A percentile compares a stretch with the other conserved stretches of the same genome.
Conservation (phyloP, 2,888 invertebrate species). For the Omphaloscelis lunosa region DNA sequence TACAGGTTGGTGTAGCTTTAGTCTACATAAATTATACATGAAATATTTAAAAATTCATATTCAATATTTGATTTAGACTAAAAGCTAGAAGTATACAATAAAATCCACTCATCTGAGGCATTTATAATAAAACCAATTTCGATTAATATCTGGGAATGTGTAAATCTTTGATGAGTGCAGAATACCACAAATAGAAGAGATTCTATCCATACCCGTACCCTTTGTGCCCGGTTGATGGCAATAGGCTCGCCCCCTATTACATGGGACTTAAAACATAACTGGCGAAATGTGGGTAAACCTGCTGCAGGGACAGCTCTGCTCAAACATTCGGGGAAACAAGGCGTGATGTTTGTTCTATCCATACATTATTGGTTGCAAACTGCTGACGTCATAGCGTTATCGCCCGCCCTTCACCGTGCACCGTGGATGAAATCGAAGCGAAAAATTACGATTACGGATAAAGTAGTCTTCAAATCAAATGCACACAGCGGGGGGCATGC, state of each 20-base stretch:
- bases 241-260: too few species aligned
- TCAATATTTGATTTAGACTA: background rate
- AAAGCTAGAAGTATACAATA: background rate
- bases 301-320: too few species aligned
- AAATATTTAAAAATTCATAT: background rate
- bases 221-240: too few species aligned
- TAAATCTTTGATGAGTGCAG: background rate
- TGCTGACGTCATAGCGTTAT: background rate
- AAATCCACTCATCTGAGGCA: background rate
- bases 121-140: background rate
- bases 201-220: background rate
- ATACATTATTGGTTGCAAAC: background rate
- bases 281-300: too few species aligned
- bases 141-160: background rate
- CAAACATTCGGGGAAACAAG: too few species aligned
- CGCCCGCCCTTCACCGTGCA: background rate
- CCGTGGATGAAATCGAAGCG: slow-evolving; percentile 10
- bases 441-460: slow-evolving; percentile 17
- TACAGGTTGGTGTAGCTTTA: too few species aligned
- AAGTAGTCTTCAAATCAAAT: slow-evolving; percentile 24
- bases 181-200: slow-evolving; percentile 10
- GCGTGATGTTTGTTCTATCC: too few species aligned
- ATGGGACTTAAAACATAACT: too few species aligned
- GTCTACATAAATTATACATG: background rate
- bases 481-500: background rate